Evolutionary conservation across 2,797 vertebrate species (phyloP), one percentile per base, ranked within the genome.

Genomic region (Falco naumanni): DNA sequence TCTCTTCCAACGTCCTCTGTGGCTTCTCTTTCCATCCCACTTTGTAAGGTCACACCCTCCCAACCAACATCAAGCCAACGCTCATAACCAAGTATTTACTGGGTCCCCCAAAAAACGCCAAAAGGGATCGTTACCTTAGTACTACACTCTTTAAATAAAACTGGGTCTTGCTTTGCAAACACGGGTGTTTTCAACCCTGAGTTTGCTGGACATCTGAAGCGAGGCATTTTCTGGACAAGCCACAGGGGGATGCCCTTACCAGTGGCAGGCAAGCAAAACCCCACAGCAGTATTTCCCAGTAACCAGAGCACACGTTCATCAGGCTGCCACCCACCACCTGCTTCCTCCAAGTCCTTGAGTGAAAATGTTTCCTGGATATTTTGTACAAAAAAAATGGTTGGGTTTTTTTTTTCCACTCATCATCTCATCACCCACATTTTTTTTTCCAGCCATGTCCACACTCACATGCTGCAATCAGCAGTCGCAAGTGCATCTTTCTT

Each of bases 231-330:
- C 87, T 95, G 78, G 54, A 43, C 6, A 47, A 68, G 34, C 61
- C 14, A 1, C 10, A 60, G 72, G 57, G 37, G 66, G 76, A 65
- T 13, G 21, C 50, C 60, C 57, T 64, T 12, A 41, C 10, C 9
- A 80, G 10, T 15, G 41, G 41, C 41, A 41, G 68, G 54, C 57
- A 48, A 64, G 61, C 20, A 39, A 60, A 65, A 5, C 39, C 26
- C 78, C 48, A 1, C 1, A 13, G 57, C 16, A 34, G 72, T 5
- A 19, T 33, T 74, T 61, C 65, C 45, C 37, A 21, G 8, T 2
- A 69, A 47, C 3, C 2, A 4, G 51, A 61, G 9, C 6, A 3
- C 0, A 0, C 1, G 0, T 24, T 45, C 45, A 10, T 29, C 53
- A 5, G 0, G 16, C 69, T 57, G 76, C 64, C 45, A 37, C 24